Base-by-base conservation (phyloP, 2,113 vertebrate species). In the Calidris pygmaea region DNA sequence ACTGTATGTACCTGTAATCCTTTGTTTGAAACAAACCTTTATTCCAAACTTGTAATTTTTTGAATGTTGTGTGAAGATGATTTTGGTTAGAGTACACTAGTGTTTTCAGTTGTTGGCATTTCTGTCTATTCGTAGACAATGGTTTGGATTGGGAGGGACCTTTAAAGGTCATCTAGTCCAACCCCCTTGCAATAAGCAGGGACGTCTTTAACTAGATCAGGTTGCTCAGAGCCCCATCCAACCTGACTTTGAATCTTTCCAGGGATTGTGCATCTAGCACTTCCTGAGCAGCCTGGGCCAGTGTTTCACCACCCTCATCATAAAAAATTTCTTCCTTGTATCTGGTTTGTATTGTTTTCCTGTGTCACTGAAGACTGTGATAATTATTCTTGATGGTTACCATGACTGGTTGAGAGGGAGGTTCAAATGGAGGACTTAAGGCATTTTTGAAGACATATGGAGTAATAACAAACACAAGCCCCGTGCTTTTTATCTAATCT, bases 21-120 rank as follows among this genome's bases (percentile, higher is more conserved):
- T 95, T 94, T 67, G 67, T 80, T 72, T 89, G 70, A 84, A 95
- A 95, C 37, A 85, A 90, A 87, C 27, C 75, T 93, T 83, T 90
- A 72, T 81, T 87, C 71, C 72, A 73, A 90, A 45, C 10, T 37
- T n/a, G 12, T 7, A 10, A 20, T 14, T 74, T 67, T 88, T 43
- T 58, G 30, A 18, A 23, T 73, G 47, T 56, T 5, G 21, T n/a
- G 30, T n/a, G 55, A 48, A 73, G 24, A 65, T 67, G 11, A 53
- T 85, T 89, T 85, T 71, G 32, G 17, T 50, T 83, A 53, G 26
- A 56, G 19, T 10, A 37, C 2, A 4, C 75, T 50, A 73, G 58
- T 71, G 16, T 65, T 95, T 82, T 67, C 62, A 66, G 39, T 30
- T 71, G 16, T 75, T 89, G 48, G 19, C 24, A 67, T 77, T 89